Evolutionary conservation across 2,888 invertebrate species (phyloP), one percentile per base, ranked within the genome.

Genomic region (Chrysolina americana): DNA sequence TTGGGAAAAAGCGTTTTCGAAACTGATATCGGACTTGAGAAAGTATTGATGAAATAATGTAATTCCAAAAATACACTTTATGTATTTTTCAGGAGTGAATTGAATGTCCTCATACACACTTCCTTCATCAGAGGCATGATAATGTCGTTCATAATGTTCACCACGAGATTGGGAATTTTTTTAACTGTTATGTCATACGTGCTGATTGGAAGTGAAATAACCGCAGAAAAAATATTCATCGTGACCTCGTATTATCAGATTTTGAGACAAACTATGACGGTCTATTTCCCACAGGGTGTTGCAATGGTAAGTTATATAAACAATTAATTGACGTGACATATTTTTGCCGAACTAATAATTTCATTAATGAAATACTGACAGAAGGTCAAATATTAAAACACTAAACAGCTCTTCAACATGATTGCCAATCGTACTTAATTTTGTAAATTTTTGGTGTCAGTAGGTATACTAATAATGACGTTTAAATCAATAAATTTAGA

Each of bases 1-100:
- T 1, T 98, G 97, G 94, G 98, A 98, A 87, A 92, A 92, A 80
- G 94, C 96, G 0, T 97, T 97, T 86, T 92, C 93, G 66, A 87
- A 91, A 21, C 89, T 95, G 0, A 83, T 88, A 41, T 72, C 89
- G 69, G 86, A 87, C 69, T 90, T 93, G 4, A 87, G 94, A 87
- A 90, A 88, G 93, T 93, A 87, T 83, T 88, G 81, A 64, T 71
- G 68, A 11, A 47, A n/a, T 8, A 41, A 19, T 5, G 9, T 19
- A 10, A 21, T 56, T 5, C 10, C 13, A 13, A 23, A 3, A n/a
- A n/a, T n/a, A 73, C 48, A 23, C 44, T 15, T 11, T 44, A 15
- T 44, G 15, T 17, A 68, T 68, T 74, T 84, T 85, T 63, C 69
- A 87, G 87, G 68, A 75, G 80, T 44, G 91, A 94, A 87, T 88